phyloP scores from a whole-genome alignment of 35 echinoderm and acorn worm genomes.

The Eucidaris tribuloides region DNA sequence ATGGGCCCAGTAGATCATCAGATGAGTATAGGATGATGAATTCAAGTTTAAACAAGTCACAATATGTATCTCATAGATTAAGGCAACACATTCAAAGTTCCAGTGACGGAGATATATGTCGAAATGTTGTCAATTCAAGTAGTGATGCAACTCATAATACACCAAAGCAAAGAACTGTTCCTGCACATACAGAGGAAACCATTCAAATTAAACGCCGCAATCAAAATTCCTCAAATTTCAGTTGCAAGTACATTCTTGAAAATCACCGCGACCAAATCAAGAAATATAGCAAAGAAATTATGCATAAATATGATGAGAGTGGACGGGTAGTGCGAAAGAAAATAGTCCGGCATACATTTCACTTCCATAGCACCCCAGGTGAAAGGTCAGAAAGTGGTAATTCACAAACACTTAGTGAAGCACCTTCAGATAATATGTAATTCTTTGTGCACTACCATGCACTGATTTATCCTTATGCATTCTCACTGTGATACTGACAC shows the following conservation, averaged over 20 bases:
- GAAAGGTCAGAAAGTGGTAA: no score
- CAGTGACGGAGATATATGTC: background rate
- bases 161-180: background rate
- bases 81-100: background rate
- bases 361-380: no score
- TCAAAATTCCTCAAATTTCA: background rate
- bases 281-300: background rate
- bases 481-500: no score
- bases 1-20: background rate
- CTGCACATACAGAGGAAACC: background rate
- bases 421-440: no score
- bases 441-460: no score
- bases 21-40: background rate
- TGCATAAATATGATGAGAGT: background rate
- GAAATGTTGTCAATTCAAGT: background rate
- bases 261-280: background rate
- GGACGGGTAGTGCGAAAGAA: background rate
- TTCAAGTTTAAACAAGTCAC: background rate
- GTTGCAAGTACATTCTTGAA: background rate
- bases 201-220: background rate
- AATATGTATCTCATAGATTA: background rate
- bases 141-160: background rate
- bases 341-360: background rate
- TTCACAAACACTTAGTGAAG: no score
- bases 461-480: no score